Conservation (phyloP, 2,888 invertebrate species). For the Biston stratarius region DNA sequence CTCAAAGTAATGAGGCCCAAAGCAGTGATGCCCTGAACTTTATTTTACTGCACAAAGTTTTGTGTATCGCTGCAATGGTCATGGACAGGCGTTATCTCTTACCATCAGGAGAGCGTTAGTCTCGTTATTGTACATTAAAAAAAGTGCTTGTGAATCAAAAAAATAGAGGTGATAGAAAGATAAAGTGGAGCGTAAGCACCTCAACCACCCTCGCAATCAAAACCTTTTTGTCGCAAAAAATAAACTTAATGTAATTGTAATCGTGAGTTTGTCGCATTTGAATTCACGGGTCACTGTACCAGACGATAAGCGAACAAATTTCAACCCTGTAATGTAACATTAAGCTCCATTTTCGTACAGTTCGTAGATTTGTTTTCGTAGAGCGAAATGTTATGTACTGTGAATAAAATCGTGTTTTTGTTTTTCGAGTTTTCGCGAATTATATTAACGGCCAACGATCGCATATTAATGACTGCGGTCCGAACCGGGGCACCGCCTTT, state of each 20-base stretch:
- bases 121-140: too few relatives aligned
- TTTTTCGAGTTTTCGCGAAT: conserved; percentile 32
- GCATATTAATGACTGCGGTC: conserved; percentile 26
- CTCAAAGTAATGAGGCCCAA: too few relatives aligned
- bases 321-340: conserved; percentile 16
- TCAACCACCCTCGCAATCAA: conserved; percentile 51
- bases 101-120: too few relatives aligned
- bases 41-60: too few relatives aligned
- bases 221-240: conserved; percentile 58
- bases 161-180: background rate
- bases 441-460: conserved; percentile 31
- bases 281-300: conserved; percentile 55
- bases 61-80: too few relatives aligned
- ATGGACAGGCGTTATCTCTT: too few relatives aligned
- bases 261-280: conserved; percentile 54
- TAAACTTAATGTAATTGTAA: conserved; percentile 57
- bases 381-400: conserved; percentile 30
- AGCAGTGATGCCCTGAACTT: too few relatives aligned
- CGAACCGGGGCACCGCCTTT: conserved; percentile 9
- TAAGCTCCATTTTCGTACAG: conserved; percentile 34
- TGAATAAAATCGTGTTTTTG: conserved; percentile 37
- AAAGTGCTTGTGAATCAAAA: background rate
- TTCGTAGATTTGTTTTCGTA: conserved; percentile 23
- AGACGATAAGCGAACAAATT: conserved; percentile 31
- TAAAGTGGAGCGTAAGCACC: conserved; percentile 32